Conservation (phyloP, 2,888 invertebrate species). For the Tiphia femorata region DNA sequence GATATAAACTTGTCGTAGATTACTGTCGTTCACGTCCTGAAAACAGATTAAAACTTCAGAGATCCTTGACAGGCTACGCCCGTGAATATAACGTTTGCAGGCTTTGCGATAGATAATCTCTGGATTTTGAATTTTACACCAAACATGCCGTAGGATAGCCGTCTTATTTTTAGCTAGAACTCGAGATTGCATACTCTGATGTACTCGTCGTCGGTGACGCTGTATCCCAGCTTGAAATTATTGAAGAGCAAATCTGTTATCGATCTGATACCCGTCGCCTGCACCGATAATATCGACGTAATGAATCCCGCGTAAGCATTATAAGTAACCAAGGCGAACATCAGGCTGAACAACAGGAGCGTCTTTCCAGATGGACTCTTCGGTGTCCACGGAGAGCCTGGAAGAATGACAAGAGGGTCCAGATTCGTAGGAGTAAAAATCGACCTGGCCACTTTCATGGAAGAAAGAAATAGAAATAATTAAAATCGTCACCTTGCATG, state of each 20-base stretch:
- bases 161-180: neutral
- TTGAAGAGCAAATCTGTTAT: conserved; percentile 74
- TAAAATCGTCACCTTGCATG: conserved; percentile 76
- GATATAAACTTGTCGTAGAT: conserved; percentile 71
- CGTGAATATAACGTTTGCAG: too few species aligned
- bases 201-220: conserved; percentile 75
- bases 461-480: too few species aligned
- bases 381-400: conserved; percentile 75
- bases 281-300: conserved; percentile 76
- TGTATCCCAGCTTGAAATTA: conserved; percentile 75
- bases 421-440: too few species aligned
- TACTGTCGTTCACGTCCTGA: conserved; percentile 72
- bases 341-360: conserved; percentile 72
- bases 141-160: neutral
- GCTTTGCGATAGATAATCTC: neutral
- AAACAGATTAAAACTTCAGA: too few species aligned
- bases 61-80: neutral
- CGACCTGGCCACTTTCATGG: too few species aligned
- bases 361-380: conserved; percentile 73
- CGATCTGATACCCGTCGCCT: conserved; percentile 72
- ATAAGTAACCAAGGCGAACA: conserved; percentile 76
- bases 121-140: neutral
- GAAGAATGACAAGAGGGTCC: too few species aligned
- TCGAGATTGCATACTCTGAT: conserved; percentile 71
- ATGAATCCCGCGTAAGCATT: conserved; percentile 79